A percentile compares a stretch with the other conserved stretches of the same genome.
phyloP scores from a whole-genome alignment of 2,113 vertebrate species.

The Cyphomyrus plagiostoma region DNA sequence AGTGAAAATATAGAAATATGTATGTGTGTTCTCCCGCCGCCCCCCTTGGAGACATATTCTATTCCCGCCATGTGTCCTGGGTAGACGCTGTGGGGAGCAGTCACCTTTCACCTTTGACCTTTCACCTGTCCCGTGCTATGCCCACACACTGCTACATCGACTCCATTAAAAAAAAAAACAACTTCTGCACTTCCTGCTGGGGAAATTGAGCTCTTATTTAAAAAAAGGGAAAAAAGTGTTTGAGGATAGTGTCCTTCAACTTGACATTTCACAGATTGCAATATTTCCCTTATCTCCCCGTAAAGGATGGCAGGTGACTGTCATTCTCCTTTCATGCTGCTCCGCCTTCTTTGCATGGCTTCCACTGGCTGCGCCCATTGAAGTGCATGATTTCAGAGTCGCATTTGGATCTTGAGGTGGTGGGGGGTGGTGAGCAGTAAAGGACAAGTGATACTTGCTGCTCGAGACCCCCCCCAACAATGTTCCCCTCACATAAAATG shows the following conservation, averaged over 20 bases:
- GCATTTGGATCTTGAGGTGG: background rate
- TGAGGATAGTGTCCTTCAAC: conserved; percentile 12
- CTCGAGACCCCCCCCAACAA: conserved; percentile 36
- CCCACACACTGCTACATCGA: background rate
- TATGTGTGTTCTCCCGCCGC: background rate
- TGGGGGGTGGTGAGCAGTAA: conserved; percentile 20
- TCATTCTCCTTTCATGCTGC: conserved; percentile 8
- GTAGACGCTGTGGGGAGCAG: no score
- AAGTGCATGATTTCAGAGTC: background rate
- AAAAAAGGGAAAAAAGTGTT: background rate
- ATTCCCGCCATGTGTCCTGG: background rate
- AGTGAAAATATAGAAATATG: background rate
- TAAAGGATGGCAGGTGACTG: background rate
- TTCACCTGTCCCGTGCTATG: background rate
- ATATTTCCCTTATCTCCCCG: conserved; percentile 6
- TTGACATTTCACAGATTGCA: conserved; percentile 1
- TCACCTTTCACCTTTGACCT: background rate
- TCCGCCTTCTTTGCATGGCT: background rate
- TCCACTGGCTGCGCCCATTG: background rate
- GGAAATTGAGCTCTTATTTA: conserved; percentile 5
- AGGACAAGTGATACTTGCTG: background rate
- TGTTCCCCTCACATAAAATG: conserved; percentile 57
- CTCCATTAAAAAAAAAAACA: background rate
- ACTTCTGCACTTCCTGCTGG: background rate
- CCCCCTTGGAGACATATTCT: background rate